Evolutionary conservation across 2,888 invertebrate species (phyloP), one percentile per base, ranked within the genome.

Genomic region (Kryphioiulus occultus): DNA sequence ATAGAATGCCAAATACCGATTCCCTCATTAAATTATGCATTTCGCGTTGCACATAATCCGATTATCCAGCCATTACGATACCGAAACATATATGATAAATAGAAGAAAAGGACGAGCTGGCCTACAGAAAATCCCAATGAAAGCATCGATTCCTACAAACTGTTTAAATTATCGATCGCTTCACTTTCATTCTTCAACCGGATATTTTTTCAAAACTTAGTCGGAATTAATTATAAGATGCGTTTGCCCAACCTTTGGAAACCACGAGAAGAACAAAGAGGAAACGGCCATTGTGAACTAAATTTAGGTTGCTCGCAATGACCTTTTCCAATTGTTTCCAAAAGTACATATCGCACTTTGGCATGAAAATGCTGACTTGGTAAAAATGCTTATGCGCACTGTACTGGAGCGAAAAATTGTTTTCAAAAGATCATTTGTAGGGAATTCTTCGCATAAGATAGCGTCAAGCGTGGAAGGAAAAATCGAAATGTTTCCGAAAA

Each of bases 391-490:
- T 7, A 53, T 5, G 19, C 26, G 68, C 9, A 26, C 68, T 26
- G 68, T 26, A 68, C 26, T 68, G 26, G 68, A 68, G 68, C 68
- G 68, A 68, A 68, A 53, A 68, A 68, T 68, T 68, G 68, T 26
- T 68, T 68, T 26, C 68, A 68, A 68, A 68, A 68, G 53, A 53
- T 53, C 53, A 19, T 53, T 53, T 53, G 17, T 26, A 68, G n/a
- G 22, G 68, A 26, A 68, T 68, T 68, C 26, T 22, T 68, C 26
- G 19, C 3, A 22, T 9, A 68, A 68, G 19, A 68, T 26, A 22
- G 26, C 68, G 68, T 26, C 22, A 68, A 26, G 68, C 26, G 5
- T 68, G 68, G 26, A 19, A 68, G 68, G 19, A 10, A 10, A 19
- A 68, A 68, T 22, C 68, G 68, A 68, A 22, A 68, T 1, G 22